Conservation (phyloP, 1,140 invertebrate genomes). For the Bactericera cockerelli region DNA sequence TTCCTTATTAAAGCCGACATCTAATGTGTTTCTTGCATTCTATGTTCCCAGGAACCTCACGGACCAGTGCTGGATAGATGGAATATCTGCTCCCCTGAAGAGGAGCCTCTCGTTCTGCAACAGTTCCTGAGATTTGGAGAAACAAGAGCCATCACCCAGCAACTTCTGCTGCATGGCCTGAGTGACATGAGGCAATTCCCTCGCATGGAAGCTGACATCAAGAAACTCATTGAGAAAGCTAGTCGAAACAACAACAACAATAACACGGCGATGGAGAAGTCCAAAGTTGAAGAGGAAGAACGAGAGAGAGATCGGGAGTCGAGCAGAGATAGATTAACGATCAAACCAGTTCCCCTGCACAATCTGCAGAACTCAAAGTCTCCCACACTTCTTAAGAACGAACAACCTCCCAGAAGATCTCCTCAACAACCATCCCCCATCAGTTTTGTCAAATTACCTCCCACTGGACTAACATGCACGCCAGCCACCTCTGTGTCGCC, state of each 20-base stretch:
- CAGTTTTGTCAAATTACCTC: conserved; percentile 21
- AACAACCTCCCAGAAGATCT: background rate
- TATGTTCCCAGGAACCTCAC: conserved; percentile 40
- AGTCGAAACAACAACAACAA: conserved; percentile 11
- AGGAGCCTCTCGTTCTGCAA: conserved; percentile 69
- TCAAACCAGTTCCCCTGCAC: conserved; percentile 10
- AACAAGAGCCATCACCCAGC: conserved; percentile 64
- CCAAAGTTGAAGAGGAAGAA: background rate
- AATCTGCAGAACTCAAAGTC: conserved; percentile 3
- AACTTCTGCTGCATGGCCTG: conserved; percentile 41
- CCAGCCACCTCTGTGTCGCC: conserved; percentile 31
- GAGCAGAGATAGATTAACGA: background rate
- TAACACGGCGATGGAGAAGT: background rate
- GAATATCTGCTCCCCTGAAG: conserved; percentile 64
- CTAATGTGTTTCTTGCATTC: no score
- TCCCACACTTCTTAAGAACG: background rate
- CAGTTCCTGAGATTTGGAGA: conserved; percentile 73
- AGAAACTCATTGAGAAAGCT: conserved; percentile 37
- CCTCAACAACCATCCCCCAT: conserved; percentile 11
- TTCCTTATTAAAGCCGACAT: no score
- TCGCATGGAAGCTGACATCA: conserved; percentile 37
- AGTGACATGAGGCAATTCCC: conserved; percentile 23
- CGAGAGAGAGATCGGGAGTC: background rate
- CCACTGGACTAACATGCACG: conserved; percentile 22
- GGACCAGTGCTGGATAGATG: conserved; percentile 62